Conservation (phyloP, 2,888 invertebrate species). For the Standfussiana lucernea region DNA sequence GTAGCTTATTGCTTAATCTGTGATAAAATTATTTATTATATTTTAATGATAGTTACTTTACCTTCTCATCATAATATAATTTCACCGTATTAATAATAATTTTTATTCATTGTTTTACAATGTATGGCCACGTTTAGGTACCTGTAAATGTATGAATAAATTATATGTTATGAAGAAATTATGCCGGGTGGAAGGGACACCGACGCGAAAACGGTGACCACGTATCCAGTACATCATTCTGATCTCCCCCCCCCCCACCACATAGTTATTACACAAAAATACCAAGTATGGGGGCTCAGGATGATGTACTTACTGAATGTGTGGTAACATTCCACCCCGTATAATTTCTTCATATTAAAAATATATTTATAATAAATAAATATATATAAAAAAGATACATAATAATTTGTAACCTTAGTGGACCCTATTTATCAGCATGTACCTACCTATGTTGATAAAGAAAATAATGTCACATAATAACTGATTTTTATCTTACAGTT, state of each 20-base stretch:
- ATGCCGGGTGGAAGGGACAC: too few relatives aligned
- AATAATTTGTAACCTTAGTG: not conserved
- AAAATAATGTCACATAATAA: slow-evolving; percentile 4
- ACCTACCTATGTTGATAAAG: not conserved
- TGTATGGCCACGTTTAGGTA: not conserved
- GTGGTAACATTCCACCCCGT: too few relatives aligned
- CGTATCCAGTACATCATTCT: too few relatives aligned
- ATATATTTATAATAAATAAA: too few relatives aligned
- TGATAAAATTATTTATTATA: slow-evolving; percentile 2
- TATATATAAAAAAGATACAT: not conserved
- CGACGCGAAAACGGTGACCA: too few relatives aligned
- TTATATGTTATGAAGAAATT: too few relatives aligned
- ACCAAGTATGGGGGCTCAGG: too few relatives aligned
- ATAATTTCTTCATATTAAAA: too few relatives aligned
- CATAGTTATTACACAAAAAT: too few relatives aligned
- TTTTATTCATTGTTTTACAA: slow-evolving; percentile 15
- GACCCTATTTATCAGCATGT: not conserved
- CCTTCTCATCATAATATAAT: not conserved
- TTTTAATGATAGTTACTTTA: slow-evolving; percentile 8
- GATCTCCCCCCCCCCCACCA: too few relatives aligned
- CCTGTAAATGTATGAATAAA: not conserved
- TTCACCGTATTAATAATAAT: slow-evolving; percentile 9
- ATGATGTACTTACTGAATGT: too few relatives aligned
- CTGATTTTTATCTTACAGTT: slow-evolving; percentile 1
- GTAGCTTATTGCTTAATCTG: not conserved